Percentiles rank a stretch among this genome's conserved stretches.
These are phyloP conservation scores for Chrosomus eos DNA, from an alignment of 2,797 vertebrate species.

Conservation along the genomic window DNA sequence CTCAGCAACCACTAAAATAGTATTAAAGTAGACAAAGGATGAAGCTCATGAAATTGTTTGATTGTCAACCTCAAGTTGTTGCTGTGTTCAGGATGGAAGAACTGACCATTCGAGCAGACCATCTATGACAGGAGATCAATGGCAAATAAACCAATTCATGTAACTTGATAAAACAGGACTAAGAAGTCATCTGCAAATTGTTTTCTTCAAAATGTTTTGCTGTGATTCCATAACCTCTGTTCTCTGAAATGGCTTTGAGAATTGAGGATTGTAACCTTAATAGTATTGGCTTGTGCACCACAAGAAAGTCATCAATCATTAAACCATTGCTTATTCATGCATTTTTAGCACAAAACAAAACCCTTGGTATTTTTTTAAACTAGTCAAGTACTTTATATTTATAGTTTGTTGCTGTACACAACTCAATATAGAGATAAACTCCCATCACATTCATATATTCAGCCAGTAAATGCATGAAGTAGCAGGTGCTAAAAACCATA, in stretches of 20 bases:
- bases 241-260: slow-evolving; percentile 34
- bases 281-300: not conserved
- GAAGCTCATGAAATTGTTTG: too few species aligned
- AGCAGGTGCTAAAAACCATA: slow-evolving; percentile 6
- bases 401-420: not conserved
- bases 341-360: slow-evolving; percentile 22
- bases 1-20: not conserved
- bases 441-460: not conserved
- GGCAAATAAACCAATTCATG: not conserved
- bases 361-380: not conserved
- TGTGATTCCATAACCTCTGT: not conserved
- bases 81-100: not conserved
- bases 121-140: slow-evolving; percentile 3
- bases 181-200: not conserved
- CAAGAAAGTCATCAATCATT: slow-evolving; percentile 14
- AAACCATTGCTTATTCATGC: not conserved
- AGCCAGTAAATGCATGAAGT: slow-evolving; percentile 14
- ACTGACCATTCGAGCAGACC: not conserved
- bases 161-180: slow-evolving; percentile 7
- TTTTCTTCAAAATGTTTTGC: slow-evolving; percentile 3
- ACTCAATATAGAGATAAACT: not conserved
- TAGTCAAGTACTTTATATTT: not conserved
- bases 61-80: not conserved
- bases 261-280: slow-evolving; percentile 21
- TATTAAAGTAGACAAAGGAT: not conserved